phyloP scores from a whole-genome alignment of 2,113 vertebrate genomes.

The Cololabis saira region DNA sequence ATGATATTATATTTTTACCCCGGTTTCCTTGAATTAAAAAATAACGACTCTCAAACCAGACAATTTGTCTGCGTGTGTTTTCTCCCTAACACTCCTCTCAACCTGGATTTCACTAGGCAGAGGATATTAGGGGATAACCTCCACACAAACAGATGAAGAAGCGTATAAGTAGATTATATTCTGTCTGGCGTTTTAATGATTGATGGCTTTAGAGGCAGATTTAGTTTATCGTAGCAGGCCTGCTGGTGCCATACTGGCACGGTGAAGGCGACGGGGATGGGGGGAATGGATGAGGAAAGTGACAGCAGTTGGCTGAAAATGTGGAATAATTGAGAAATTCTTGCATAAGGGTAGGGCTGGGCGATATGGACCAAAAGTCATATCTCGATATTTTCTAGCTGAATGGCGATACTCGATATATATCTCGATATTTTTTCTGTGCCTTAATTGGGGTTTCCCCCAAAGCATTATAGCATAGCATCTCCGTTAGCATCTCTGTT shows the following conservation, averaged over 20 bases:
- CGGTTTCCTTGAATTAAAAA: no score
- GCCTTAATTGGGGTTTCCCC: no score
- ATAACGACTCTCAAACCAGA: background rate
- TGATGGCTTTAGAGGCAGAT: constrained; percentile 47
- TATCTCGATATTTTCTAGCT: no score
- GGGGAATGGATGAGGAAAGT: constrained; percentile 2
- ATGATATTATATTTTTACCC: no score
- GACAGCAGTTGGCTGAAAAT: constrained; percentile 28
- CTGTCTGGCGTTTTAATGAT: constrained; percentile 47
- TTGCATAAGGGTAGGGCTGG: no score
- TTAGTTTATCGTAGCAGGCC: constrained; percentile 28
- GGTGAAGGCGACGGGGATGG: constrained; percentile 7
- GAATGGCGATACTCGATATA: no score
- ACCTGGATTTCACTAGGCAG: constrained; percentile 47
- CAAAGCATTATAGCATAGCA: no score
- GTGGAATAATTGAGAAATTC: constrained; percentile 13
- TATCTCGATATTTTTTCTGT: no score
- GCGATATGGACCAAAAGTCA: no score
- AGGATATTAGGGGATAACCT: constrained; percentile 44
- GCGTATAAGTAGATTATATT: constrained; percentile 61
- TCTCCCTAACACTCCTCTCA: constrained; percentile 18
- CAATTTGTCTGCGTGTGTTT: background rate
- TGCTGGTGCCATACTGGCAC: constrained; percentile 53
- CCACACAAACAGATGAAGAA: constrained; percentile 49
- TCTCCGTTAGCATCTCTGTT: no score